phyloP scores from a whole-genome alignment of 2,888 invertebrate genomes.

The Deilephila elpenor region DNA sequence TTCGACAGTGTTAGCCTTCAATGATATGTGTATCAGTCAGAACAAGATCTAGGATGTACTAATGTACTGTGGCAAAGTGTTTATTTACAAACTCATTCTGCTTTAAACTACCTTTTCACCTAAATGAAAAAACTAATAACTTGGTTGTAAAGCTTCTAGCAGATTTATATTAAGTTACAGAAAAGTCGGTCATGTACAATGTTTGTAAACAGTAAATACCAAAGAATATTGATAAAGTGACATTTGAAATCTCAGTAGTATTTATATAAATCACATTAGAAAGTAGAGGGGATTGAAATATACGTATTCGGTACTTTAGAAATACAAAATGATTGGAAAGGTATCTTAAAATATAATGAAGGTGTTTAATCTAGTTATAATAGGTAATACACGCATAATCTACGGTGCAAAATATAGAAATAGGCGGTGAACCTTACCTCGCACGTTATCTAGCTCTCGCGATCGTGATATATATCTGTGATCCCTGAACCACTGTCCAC shows the following conservation, averaged over 20 bases:
- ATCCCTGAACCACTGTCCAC: constrained; percentile 87
- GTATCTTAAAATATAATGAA: background rate
- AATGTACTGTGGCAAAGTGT: background rate
- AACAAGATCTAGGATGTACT: constrained; percentile 1
- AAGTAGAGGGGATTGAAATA: no score
- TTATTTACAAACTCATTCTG: background rate
- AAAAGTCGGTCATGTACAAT: background rate
- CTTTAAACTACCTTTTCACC: background rate
- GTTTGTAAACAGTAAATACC: background rate
- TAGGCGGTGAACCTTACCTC: constrained; percentile 70
- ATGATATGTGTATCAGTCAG: background rate
- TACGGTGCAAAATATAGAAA: constrained; percentile 18
- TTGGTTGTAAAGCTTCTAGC: no score
- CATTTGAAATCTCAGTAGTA: no score
- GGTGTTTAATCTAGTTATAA: background rate
- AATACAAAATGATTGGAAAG: background rate
- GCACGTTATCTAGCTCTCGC: constrained; percentile 84
- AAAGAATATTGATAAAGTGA: no score
- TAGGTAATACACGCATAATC: constrained; percentile 4
- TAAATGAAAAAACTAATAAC: background rate
- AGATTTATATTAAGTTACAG: no score
- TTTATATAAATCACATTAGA: no score
- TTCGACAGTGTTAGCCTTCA: background rate
- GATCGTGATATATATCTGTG: constrained; percentile 87
- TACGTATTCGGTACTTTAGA: no score